Evolutionary conservation across 2,113 vertebrate species (phyloP).

Genomic region (Otocyon megalotis): DNA sequence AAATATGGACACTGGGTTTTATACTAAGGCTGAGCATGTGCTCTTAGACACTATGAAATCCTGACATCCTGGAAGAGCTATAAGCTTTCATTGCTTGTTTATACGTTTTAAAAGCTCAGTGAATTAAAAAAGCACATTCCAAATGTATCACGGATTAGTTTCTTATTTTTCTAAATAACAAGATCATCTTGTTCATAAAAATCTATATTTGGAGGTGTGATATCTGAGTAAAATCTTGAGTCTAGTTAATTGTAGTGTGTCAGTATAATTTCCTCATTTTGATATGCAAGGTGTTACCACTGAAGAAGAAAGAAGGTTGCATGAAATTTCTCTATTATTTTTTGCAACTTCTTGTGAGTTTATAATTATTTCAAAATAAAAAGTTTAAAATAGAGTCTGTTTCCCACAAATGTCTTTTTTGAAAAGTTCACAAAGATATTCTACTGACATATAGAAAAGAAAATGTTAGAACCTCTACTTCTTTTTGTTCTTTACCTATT

Average conservation of each 20-base stretch:
- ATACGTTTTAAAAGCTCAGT: not conserved
- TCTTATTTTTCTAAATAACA: not conserved
- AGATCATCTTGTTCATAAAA: not conserved
- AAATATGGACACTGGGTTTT: not conserved
- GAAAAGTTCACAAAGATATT: not conserved
- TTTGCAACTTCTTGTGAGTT: not conserved
- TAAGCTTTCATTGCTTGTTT: not conserved
- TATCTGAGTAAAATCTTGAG: not conserved
- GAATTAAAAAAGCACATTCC: not conserved
- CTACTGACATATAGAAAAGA: not conserved
- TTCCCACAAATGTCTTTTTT: not conserved
- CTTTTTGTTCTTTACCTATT: not conserved
- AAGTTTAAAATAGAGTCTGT: not conserved
- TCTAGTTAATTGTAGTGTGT: not conserved
- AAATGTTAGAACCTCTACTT: not conserved
- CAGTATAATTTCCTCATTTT: not conserved
- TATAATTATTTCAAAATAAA: not conserved
- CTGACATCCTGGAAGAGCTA: not conserved
- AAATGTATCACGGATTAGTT: not conserved
- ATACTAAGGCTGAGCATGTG: not conserved
- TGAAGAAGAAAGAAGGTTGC: not conserved
- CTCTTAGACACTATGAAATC: not conserved
- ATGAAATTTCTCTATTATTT: not conserved
- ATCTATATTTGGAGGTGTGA: not conserved
- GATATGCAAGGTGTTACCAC: not conserved